Evolutionary conservation across 2,797 vertebrate species (phyloP).

Genomic region (Spinus pinus): DNA sequence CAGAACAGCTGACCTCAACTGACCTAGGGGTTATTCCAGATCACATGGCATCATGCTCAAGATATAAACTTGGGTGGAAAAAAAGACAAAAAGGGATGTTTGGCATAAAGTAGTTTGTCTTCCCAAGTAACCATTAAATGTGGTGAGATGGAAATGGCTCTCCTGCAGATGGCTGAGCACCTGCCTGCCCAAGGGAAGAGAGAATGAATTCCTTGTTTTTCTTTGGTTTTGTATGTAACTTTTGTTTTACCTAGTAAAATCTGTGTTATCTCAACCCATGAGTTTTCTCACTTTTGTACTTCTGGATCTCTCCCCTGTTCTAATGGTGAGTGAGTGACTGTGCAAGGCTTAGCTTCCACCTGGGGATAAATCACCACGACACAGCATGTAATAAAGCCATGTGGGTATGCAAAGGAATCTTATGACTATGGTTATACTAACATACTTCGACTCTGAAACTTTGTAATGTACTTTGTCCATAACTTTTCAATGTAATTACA

Average conservation of each 20-base stretch:
- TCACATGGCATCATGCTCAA: not conserved
- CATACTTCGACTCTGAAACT: not conserved
- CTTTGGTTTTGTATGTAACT: not conserved
- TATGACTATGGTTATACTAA: not conserved
- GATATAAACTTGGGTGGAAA: rapidly evolving
- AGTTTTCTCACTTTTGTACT: not conserved
- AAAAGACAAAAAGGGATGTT: rapidly evolving
- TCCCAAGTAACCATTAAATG: not conserved
- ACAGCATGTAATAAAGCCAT: not conserved
- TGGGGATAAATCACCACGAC: rapidly evolving
- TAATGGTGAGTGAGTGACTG: not conserved
- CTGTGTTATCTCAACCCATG: not conserved
- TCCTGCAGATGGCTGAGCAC: not conserved
- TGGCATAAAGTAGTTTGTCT: not conserved
- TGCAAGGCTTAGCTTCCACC: not conserved
- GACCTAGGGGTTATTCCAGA: not conserved
- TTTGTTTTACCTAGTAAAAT: not conserved
- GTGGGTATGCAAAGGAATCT: not conserved
- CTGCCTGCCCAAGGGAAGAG: not conserved
- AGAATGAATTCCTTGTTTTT: not conserved
- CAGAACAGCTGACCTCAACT: not conserved
- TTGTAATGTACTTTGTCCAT: not conserved
- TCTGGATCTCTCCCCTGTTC: not conserved
- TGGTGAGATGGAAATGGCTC: not conserved
- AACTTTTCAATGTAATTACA: not conserved